These are phyloP conservation scores for Pachycephus smyrnensis DNA, from an alignment of 2,888 invertebrate species.

Conservation along the genomic window DNA sequence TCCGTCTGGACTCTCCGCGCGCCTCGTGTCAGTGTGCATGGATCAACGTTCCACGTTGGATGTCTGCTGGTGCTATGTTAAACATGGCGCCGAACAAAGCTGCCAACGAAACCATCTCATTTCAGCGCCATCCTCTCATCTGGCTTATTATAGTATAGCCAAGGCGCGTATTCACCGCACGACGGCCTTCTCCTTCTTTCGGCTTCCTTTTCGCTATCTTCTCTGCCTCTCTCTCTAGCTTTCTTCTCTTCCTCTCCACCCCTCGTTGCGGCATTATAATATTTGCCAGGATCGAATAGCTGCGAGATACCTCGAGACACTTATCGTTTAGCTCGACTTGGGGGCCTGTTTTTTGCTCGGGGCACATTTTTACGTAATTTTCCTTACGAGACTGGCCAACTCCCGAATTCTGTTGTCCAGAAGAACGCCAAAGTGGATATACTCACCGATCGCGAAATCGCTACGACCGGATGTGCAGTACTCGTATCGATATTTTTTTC, in stretches of 20 bases:
- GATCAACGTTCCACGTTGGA: conserved; percentile 44
- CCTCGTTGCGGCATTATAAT: background rate
- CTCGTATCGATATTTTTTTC: background rate
- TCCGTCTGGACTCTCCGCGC: background rate
- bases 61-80: conserved; percentile 61
- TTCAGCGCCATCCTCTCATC: conserved; percentile 54
- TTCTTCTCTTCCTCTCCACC: conserved; percentile 18
- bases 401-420: background rate
- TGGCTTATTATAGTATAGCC: conserved; percentile 50
- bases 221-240: conserved; percentile 16
- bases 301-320: background rate
- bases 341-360: background rate
- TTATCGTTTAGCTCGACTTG: background rate
- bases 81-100: conserved; percentile 63
- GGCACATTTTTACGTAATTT: background rate
- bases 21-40: background rate
- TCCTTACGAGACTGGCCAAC: background rate
- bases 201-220: conserved; percentile 22
- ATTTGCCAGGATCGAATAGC: background rate
- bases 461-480: no score
- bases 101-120: conserved; percentile 60
- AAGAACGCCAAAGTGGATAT: background rate
- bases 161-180: conserved; percentile 39
- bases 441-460: no score
- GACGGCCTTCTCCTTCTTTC: conserved; percentile 36